phyloP scores from a whole-genome alignment of 2,113 vertebrate species.

The Phaethon lepturus region DNA sequence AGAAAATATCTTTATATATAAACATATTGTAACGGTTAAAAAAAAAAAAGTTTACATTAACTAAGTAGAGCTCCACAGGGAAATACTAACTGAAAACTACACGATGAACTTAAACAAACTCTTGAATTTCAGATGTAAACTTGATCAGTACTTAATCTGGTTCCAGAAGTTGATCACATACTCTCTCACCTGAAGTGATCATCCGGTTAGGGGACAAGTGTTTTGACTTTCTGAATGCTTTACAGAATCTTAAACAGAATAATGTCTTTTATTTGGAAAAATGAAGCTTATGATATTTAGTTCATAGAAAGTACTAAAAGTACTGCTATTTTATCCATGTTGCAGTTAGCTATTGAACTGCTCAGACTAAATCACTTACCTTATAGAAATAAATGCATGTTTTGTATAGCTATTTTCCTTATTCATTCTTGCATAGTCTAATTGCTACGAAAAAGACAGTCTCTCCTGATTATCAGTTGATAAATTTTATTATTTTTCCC shows the following conservation, averaged over 20 bases:
- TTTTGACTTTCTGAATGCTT: not conserved
- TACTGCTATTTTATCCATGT: not conserved
- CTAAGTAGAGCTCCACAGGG: not conserved
- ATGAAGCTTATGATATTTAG: not conserved
- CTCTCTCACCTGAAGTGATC: not conserved
- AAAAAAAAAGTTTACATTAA: not conserved
- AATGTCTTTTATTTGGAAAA: not conserved
- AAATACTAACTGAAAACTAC: not conserved
- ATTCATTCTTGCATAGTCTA: not conserved
- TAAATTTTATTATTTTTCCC: not conserved
- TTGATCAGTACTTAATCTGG: not conserved
- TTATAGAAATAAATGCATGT: not conserved
- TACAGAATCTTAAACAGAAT: not conserved
- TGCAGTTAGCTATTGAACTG: not conserved
- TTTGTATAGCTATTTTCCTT: not conserved
- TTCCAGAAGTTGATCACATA: not conserved
- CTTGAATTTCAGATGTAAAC: not conserved
- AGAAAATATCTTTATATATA: not conserved
- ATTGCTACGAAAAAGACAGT: not conserved
- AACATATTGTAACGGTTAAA: not conserved
- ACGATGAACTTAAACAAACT: not conserved
- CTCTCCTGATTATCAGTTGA: not conserved
- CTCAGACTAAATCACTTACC: conserved; percentile 43
- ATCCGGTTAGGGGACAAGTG: not conserved
- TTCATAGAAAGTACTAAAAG: not conserved